phyloP scores from a whole-genome alignment of 1,140 invertebrate species.

The Drosophila kikkawai region DNA sequence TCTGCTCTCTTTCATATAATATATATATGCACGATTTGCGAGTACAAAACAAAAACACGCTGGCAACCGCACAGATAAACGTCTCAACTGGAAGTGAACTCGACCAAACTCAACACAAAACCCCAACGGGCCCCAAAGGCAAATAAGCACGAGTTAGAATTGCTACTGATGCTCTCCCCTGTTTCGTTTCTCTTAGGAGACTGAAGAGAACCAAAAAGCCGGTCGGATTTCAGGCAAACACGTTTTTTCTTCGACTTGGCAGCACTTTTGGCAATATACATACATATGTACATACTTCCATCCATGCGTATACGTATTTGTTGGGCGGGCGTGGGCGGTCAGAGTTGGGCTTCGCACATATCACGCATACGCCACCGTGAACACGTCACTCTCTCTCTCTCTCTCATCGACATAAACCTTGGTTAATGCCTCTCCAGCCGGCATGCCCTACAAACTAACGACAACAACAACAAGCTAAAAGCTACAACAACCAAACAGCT shows the following conservation, averaged over 20 bases:
- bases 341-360: constrained; percentile 38
- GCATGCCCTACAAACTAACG: constrained; percentile 45
- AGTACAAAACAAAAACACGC: constrained; percentile 53
- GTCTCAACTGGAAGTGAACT: constrained; percentile 82
- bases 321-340: constrained; percentile 42
- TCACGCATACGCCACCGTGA: constrained; percentile 58
- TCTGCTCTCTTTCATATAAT: constrained; percentile 49
- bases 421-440: constrained; percentile 48
- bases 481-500: constrained; percentile 63
- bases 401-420: constrained; percentile 21
- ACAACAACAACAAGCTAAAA: constrained; percentile 35
- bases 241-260: constrained; percentile 17
- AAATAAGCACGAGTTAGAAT: constrained; percentile 76
- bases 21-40: constrained; percentile 38
- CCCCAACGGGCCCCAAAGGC: constrained; percentile 43
- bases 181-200: constrained; percentile 10
- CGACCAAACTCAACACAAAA: constrained; percentile 38
- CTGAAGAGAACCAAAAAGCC: constrained; percentile 38
- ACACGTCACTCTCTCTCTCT: constrained; percentile 29
- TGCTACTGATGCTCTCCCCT: not conserved
- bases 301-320: not conserved
- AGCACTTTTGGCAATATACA: constrained; percentile 22
- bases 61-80: constrained; percentile 79
- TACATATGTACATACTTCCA: constrained; percentile 8
- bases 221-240: constrained; percentile 32